Base-by-base conservation (phyloP, 2,888 invertebrate species). In the Clusia tigrina region DNA sequence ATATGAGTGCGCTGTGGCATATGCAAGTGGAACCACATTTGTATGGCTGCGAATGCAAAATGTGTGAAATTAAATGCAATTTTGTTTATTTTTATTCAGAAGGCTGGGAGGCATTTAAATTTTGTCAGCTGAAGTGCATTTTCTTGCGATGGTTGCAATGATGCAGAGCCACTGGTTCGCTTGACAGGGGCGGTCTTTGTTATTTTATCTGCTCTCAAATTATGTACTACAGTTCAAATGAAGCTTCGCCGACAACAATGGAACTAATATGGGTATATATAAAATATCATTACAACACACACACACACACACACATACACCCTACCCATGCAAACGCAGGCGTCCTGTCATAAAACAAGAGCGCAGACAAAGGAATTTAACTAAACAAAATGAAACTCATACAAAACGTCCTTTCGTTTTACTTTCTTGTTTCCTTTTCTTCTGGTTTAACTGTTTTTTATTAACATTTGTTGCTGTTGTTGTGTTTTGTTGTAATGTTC, bases 391-490 rank as follows among this genome's bases (percentile, higher is more conserved):
- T 48, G 22, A 15, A 48, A 48, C 9, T 48, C 42, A 42, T 17
- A 42, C n/a, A 15, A 12, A 23, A 22, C 42, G 42, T 56, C 42
- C n/a, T 42, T 23, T 42, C n/a, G 32, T 32, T 42, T 42, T 42
- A 17, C 42, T 2, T 22, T 56, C 10, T 22, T 56, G 5, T 38
- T 56, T 37, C 18, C 10, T 38, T 37, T 55, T 2, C n/a, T 54
- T 17, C 12, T 54, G 32, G 26, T 54, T 32, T 54, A 20, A 9
- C 18, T 54, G 5, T 2, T 38, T 56, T 26, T n/a, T 42, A n/a
- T 5, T 15, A 3, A 42, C n/a, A 60, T 58, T 66, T 60, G 62
- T 51, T 54, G 42, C 5, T 38, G 26, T 54, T 60, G 42, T 60
- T 12, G 24, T 59, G 37, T 53, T 10, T 6, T 37, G 24, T 53